These are phyloP conservation scores for Conistra vaccinii DNA, from an alignment of 2,888 invertebrate species.

Conservation along the genomic window DNA sequence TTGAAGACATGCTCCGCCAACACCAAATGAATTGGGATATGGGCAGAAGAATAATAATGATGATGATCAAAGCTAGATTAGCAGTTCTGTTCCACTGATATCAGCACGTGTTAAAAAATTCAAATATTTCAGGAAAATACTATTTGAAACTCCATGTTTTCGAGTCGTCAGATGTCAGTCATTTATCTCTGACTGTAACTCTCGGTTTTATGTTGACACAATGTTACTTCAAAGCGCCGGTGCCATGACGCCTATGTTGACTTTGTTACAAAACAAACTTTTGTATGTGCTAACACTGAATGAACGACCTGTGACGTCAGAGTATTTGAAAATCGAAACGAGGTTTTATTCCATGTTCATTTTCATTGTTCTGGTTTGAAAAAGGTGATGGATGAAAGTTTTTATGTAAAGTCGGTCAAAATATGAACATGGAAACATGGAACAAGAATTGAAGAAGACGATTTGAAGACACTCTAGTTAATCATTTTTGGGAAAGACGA, in stretches of 20 bases:
- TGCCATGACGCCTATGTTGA: slow-evolving; percentile 31
- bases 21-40: neutral
- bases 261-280: slow-evolving; percentile 52
- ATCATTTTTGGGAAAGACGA: neutral
- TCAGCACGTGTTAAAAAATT: neutral
- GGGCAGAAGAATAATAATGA: neutral
- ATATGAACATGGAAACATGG: too few relatives aligned
- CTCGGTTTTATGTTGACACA: slow-evolving; percentile 55
- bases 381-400: neutral
- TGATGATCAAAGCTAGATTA: neutral
- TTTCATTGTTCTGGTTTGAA: neutral
- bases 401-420: neutral
- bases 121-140: slow-evolving; percentile 12
- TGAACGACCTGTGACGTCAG: slow-evolving; percentile 35
- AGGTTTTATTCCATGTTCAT: slow-evolving; percentile 28
- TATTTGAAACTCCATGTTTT: slow-evolving; percentile 3
- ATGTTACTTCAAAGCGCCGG: slow-evolving; percentile 56
- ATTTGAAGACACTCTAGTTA: neutral
- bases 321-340: slow-evolving; percentile 31
- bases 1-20: too few relatives aligned
- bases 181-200: slow-evolving; percentile 52
- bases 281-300: slow-evolving; percentile 38
- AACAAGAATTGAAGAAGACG: neutral
- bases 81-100: neutral
- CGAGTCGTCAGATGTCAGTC: slow-evolving; percentile 51